Evolutionary conservation across 2,888 invertebrate genomes (phyloP), one percentile per base, ranked within the genome.

Genomic region (Isotomurus palustris): DNA sequence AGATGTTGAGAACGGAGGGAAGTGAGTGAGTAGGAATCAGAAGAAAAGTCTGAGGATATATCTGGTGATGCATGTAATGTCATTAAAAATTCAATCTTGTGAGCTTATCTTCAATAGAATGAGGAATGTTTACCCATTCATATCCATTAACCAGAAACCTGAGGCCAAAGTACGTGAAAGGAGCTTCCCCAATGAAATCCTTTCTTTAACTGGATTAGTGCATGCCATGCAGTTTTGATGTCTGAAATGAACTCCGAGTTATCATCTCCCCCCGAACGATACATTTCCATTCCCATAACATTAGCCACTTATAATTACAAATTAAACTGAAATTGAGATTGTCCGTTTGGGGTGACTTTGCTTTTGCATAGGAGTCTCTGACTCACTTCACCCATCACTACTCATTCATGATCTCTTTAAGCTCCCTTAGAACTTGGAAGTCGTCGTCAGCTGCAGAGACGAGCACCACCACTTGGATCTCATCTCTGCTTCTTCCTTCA

Each of bases 1-100:
- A n/a, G 32, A 24, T n/a, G 28, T n/a, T 25, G 25, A 17, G 38
- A 56, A 53, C 36, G 35, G 43, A 49, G 35, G 12, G 24, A 50
- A 35, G 43, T 17, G 51, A 50, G 50, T 24, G 48, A 40, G 45
- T 32, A 27, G 53, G 51, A 57, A 45, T 53, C 22, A 44, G 28
- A 50, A 52, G 52, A 56, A 54, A 50, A 57, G 58, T 48, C 48
- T 44, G 36, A 38, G 40, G 49, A 53, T 53, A 56, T 45, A 44
- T 55, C 61, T 62, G 50, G 56, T 56, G 62, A 59, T 58, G 66
- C 64, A 66, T 68, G 59, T 69, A 65, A 69, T 66, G 58, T 66
- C 66, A 68, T 69, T 69, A 69, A 69, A 69, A 68, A 69, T 68
- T 66, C 66, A 60, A 67, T 68, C 64, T 68, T 66, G 62, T 57